phyloP scores from a whole-genome alignment of 2,888 invertebrate genomes.

The Latrodectus elegans region DNA sequence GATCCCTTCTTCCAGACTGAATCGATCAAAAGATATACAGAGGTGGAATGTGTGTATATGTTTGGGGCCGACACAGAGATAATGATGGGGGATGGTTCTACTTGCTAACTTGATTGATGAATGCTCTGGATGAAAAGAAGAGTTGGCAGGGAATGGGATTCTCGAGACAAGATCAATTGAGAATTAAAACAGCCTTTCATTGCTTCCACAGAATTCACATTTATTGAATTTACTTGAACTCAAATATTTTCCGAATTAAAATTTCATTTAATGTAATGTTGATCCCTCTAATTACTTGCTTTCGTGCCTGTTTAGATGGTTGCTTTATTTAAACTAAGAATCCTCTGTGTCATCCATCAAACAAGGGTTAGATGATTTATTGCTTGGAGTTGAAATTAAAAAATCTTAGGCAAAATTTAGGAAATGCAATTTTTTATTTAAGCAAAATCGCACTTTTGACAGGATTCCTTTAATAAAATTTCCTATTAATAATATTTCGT shows the following conservation, averaged over 20 bases:
- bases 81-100: constrained; percentile 2
- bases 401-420: no score
- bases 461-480: no score
- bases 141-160: neutral
- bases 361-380: no score
- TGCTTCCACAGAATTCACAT: neutral
- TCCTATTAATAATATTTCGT: no score
- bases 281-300: no score
- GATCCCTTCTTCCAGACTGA: neutral
- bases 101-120: constrained; percentile 17
- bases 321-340: no score
- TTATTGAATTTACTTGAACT: neutral
- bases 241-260: neutral
- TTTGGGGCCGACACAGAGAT: neutral
- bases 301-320: no score
- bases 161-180: neutral
- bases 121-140: neutral
- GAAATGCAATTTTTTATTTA: no score
- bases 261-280: neutral
- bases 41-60: neutral
- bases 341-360: no score
- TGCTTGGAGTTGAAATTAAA: no score
- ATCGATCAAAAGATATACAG: constrained; percentile 1
- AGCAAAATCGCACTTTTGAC: no score
- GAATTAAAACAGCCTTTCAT: neutral